Base-by-base conservation (phyloP, 2,113 vertebrate species). In the Limnothrissa miodon region DNA sequence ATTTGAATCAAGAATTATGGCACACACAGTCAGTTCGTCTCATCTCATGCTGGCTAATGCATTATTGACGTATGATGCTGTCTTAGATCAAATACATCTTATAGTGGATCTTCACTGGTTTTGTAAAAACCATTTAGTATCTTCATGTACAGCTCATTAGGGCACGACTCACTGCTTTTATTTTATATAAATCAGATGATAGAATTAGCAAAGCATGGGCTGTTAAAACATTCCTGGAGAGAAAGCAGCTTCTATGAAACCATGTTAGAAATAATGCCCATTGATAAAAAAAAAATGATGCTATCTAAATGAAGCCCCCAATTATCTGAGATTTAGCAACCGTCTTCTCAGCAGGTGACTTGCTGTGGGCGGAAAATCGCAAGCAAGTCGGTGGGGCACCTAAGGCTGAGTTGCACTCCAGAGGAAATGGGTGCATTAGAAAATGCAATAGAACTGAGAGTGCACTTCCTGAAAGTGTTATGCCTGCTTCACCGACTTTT, bases 311-410 rank as follows among this genome's bases (percentile, higher is more conserved):
- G 66, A 74, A 33, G 29, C 66, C 5, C 15, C 66, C 29, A 74
- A 36, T 74, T 74, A 62, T 36, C 66, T 3, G 66, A 74, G 66
- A 3, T 33, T 74, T 36, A 39, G 25, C 66, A 36, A 2, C 13
- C 36, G 25, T 70, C 66, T 5, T 74, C 66, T 33, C 66, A 74
- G 66, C 66, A 74, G 66, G 66, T 74, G 66, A 33, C 66, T 74
- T 74, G 66, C 66, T 74, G 66, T 36, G 33, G 66, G 66, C 29
- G 66, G 25, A 6, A 13, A 33, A 5, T 36, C 10, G 66, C 17
- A 15, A 74, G 66, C 5, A 33, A 74, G 66, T 74, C 11, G 33
- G 33, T 74, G 66, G 13, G 13, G 66, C 66, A 74, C 66, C 66
- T 36, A 74, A 74, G 66, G 66, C 66, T 33, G 66, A 74, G 13